These are phyloP conservation scores for Bellardia bayeri DNA, from an alignment of 2,888 invertebrate species.

Conservation along the genomic window DNA sequence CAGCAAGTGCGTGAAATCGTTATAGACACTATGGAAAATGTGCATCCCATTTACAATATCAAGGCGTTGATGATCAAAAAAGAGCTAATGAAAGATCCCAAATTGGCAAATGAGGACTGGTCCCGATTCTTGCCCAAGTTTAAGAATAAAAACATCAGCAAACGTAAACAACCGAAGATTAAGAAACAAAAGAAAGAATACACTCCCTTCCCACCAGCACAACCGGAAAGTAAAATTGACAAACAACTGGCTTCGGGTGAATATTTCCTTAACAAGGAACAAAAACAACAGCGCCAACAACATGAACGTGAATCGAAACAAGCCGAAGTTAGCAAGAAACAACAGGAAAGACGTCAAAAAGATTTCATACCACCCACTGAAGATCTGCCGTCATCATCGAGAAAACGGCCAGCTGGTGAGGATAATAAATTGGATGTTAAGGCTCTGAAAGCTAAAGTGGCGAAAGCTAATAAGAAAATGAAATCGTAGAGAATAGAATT, in stretches of 20 bases:
- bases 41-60: slow-evolving; percentile 99
- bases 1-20: slow-evolving; percentile 95
- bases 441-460: slow-evolving; percentile 90
- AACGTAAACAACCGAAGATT: slow-evolving; percentile 94
- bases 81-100: slow-evolving; percentile 96
- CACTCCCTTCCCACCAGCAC: slow-evolving; percentile 98
- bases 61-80: slow-evolving; percentile 98
- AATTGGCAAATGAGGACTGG: slow-evolving; percentile 97
- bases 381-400: slow-evolving; percentile 71
- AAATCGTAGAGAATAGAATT: slow-evolving; percentile 56
- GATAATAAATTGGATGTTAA: slow-evolving; percentile 87
- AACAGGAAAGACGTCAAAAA: slow-evolving; percentile 91
- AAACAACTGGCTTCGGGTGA: slow-evolving; percentile 97
- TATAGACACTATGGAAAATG: slow-evolving; percentile 98
- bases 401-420: slow-evolving; percentile 75
- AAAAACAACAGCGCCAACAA: slow-evolving; percentile 88
- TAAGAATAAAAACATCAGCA: slow-evolving; percentile 93
- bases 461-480: slow-evolving; percentile 86
- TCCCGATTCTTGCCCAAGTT: slow-evolving; percentile 98
- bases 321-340: slow-evolving; percentile 88
- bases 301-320: slow-evolving; percentile 92
- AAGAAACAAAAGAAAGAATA: slow-evolving; percentile 96
- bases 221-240: slow-evolving; percentile 96
- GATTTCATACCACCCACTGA: slow-evolving; percentile 94
- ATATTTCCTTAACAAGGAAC: slow-evolving; percentile 96